Evolutionary conservation across 2,888 invertebrate species (phyloP).

Genomic region (Drosophila kambysellisi): DNA sequence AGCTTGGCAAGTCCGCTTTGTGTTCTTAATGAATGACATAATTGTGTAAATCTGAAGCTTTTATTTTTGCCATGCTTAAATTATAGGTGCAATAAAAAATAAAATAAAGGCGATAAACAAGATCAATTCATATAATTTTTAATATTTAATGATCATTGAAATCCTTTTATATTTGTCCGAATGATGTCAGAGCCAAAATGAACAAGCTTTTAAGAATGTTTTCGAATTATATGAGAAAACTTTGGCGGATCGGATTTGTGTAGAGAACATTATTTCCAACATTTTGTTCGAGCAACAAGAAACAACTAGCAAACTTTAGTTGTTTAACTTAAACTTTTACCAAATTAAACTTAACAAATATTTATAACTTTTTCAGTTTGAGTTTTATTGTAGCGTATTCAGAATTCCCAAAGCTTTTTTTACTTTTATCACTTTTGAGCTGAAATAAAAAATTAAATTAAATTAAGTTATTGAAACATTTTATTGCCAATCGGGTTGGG

Average conservation of each 20-base stretch:
- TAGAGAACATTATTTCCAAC: not conserved
- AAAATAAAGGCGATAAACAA: no score
- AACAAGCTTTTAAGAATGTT: not conserved
- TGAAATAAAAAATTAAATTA: constrained; percentile 54
- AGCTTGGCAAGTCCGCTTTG: constrained; percentile 12
- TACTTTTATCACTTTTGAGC: constrained; percentile 19
- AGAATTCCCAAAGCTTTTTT: constrained; percentile 23
- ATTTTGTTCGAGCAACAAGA: not conserved
- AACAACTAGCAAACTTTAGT: not conserved
- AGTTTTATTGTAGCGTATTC: constrained; percentile 35
- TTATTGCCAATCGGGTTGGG: constrained; percentile 41
- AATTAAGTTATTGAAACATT: constrained; percentile 74
- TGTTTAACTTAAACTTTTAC: not conserved
- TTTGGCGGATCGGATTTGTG: not conserved
- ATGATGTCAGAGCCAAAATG: not conserved
- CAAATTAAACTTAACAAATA: constrained; percentile 3
- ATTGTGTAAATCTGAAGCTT: not conserved
- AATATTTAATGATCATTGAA: not conserved
- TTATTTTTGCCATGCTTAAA: not conserved
- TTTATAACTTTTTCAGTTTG: constrained; percentile 14
- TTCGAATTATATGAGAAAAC: not conserved
- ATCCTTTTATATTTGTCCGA: not conserved
- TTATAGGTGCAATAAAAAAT: not conserved
- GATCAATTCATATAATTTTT: not conserved
- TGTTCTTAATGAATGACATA: constrained; percentile 8